A percentile compares a stretch with the other conserved stretches of the same genome.
Conservation (phyloP, 2,797 vertebrate species). For the Rhinoraja longicauda region DNA sequence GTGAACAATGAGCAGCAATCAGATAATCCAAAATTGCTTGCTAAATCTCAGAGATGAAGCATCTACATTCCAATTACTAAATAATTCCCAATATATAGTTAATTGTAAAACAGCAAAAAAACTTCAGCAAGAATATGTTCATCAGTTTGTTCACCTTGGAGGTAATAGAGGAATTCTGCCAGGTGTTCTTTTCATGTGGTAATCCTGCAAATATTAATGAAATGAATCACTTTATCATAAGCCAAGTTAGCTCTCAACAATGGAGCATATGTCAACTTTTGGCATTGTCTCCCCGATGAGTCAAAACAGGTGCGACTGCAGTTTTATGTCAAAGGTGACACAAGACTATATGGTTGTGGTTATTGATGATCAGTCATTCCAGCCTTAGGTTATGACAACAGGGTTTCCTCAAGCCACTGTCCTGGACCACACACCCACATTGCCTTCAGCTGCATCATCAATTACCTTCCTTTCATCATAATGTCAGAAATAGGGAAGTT, state of each 20-base stretch:
- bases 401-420: too few species aligned
- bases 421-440: too few species aligned
- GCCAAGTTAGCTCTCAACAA: neutral
- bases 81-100: neutral
- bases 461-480: too few species aligned
- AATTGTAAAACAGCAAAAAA: neutral
- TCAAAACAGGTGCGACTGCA: neutral
- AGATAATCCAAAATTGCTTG: neutral
- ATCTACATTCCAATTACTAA: neutral
- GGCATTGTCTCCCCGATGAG: neutral
- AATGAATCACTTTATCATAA: neutral
- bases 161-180: neutral
- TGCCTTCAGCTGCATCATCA: too few species aligned
- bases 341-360: too few species aligned
- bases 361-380: too few species aligned
- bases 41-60: neutral
- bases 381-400: too few species aligned
- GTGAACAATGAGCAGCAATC: neutral
- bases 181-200: neutral
- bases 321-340: neutral
- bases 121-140: neutral
- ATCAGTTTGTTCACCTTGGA: neutral
- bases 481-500: too few species aligned
- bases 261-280: neutral
- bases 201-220: neutral